These are phyloP conservation scores for Grammomys surdaster DNA, from an alignment of 2,113 vertebrate genomes.

Conservation along the genomic window DNA sequence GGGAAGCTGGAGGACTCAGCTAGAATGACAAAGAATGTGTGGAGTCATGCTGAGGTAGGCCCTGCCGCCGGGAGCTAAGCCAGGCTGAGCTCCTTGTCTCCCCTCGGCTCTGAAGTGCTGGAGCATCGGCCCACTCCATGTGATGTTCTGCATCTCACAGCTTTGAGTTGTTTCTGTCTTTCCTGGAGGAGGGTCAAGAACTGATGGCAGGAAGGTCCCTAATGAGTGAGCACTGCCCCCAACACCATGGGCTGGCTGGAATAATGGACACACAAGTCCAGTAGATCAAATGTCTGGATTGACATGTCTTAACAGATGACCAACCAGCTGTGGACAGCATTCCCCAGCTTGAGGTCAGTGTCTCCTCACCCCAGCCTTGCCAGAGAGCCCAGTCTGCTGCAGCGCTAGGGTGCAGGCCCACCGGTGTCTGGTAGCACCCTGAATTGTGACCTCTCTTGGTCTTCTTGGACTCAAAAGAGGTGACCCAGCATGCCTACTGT, in stretches of 20 bases:
- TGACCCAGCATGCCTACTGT: not conserved
- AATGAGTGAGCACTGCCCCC: slow-evolving; percentile 36
- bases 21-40: slow-evolving; percentile 54
- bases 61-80: not conserved
- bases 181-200: not conserved
- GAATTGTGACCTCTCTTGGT: not conserved
- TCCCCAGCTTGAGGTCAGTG: slow-evolving; percentile 29
- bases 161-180: slow-evolving; percentile 17
- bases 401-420: not conserved
- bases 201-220: not conserved
- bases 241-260: slow-evolving; percentile 16
- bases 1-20: not conserved
- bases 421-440: not conserved
- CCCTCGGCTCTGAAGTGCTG: not conserved
- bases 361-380: slow-evolving; percentile 10
- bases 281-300: slow-evolving; percentile 47
- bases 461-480: not conserved
- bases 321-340: slow-evolving; percentile 38
- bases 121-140: not conserved
- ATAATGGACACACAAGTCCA: slow-evolving; percentile 1
- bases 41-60: slow-evolving; percentile 65
- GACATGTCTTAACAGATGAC: slow-evolving; percentile 24
- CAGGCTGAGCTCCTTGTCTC: not conserved
- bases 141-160: not conserved
- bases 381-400: not conserved